These are phyloP conservation scores for Brachycybe producta DNA, from an alignment of 2,888 invertebrate species.

Conservation along the genomic window DNA sequence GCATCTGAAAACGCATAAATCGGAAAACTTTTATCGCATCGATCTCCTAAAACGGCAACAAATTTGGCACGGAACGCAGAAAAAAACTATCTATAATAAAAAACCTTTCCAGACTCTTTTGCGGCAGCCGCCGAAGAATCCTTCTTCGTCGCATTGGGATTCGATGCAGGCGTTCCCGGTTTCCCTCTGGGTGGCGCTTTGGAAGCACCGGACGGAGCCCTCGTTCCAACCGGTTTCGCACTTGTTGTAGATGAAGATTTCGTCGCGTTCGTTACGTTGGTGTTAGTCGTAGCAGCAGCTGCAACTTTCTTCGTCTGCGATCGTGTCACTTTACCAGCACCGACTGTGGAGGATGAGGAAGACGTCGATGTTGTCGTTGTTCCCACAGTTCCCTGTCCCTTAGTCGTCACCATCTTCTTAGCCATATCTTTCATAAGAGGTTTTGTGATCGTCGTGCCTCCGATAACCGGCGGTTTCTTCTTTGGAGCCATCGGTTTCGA, in stretches of 20 bases:
- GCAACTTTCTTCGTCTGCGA: conserved; percentile 8
- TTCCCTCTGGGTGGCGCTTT: background rate
- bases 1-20: no score
- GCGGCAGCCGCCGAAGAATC: background rate
- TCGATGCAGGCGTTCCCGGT: background rate
- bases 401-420: background rate
- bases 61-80: background rate
- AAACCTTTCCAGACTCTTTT: background rate
- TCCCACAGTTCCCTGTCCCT: background rate
- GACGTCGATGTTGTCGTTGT: no score
- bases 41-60: no score
- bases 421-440: no score
- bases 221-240: background rate
- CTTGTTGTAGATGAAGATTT: conserved; percentile 3
- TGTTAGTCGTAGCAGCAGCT: background rate
- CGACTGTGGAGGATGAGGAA: no score
- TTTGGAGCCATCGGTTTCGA: no score
- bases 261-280: conserved; percentile 2
- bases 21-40: no score
- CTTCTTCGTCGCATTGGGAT: background rate
- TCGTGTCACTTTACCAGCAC: conserved; percentile 5
- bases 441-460: no score
- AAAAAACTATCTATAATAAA: background rate
- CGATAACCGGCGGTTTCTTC: no score
- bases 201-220: background rate